These are phyloP conservation scores for Athene cunicularia DNA, from an alignment of 2,113 vertebrate genomes.

Conservation along the genomic window DNA sequence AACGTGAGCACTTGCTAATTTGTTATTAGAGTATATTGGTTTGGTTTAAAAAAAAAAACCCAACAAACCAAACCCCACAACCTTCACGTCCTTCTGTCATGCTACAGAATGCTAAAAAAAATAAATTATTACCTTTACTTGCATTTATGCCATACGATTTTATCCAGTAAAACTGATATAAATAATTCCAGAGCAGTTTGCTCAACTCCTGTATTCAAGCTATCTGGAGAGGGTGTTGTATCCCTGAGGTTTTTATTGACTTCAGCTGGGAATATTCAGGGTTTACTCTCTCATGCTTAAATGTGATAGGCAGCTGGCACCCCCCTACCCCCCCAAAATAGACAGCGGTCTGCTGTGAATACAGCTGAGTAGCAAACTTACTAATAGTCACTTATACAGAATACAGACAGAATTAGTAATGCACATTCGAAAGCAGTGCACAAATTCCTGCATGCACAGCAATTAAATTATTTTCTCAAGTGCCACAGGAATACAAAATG, in stretches of 20 bases:
- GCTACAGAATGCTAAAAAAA: neutral
- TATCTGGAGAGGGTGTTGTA: neutral
- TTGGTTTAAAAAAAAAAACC: neutral
- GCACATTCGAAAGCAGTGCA: neutral
- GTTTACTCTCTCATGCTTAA: neutral
- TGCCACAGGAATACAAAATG: neutral
- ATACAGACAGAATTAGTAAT: neutral
- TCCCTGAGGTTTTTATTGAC: neutral
- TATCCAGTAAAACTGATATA: neutral
- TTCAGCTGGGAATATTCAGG: constrained; percentile 55
- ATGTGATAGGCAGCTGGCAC: neutral
- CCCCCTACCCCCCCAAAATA: neutral
- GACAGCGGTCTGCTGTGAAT: constrained; percentile 16
- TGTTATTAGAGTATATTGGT: neutral
- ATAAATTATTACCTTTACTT: neutral
- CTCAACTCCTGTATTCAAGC: neutral
- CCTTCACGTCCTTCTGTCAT: neutral
- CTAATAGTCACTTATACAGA: neutral
- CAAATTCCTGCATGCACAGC: neutral
- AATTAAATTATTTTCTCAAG: neutral
- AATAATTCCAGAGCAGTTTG: neutral
- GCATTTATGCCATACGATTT: neutral
- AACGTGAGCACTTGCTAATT: neutral
- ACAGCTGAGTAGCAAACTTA: constrained; percentile 1
- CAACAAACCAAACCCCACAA: neutral